Evolutionary conservation across 2,113 vertebrate species (phyloP).

Genomic region (Diglossa brunneiventris): DNA sequence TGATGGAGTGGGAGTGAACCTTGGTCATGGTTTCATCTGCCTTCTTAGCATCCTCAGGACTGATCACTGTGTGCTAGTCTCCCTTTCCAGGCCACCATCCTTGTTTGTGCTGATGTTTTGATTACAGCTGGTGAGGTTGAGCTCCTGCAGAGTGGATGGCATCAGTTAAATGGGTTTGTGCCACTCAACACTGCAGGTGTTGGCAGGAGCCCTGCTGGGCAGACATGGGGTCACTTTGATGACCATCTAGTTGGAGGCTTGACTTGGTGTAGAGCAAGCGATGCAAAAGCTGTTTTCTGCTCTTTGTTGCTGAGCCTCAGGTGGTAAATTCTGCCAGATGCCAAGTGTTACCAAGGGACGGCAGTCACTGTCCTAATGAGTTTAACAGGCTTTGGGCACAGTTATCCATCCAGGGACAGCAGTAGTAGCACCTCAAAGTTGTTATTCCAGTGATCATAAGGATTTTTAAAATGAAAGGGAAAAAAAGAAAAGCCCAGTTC

Average conservation of each 20-base stretch:
- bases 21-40: neutral
- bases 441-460: neutral
- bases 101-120: neutral
- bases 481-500: neutral
- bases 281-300: neutral
- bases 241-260: neutral
- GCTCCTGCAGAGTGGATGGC: neutral
- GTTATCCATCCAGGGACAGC: neutral
- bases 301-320: neutral
- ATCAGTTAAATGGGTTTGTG: neutral
- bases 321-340: neutral
- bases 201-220: neutral
- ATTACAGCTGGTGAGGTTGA: neutral
- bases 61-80: accelerated
- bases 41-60: neutral
- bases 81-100: neutral
- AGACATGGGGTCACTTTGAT: neutral
- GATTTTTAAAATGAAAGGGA: neutral
- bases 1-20: neutral
- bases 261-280: neutral
- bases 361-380: neutral
- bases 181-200: neutral
- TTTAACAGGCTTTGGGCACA: neutral
- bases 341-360: neutral
- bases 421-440: neutral